Conservation (phyloP, 2,888 invertebrate species). For the Pammene aurita region DNA sequence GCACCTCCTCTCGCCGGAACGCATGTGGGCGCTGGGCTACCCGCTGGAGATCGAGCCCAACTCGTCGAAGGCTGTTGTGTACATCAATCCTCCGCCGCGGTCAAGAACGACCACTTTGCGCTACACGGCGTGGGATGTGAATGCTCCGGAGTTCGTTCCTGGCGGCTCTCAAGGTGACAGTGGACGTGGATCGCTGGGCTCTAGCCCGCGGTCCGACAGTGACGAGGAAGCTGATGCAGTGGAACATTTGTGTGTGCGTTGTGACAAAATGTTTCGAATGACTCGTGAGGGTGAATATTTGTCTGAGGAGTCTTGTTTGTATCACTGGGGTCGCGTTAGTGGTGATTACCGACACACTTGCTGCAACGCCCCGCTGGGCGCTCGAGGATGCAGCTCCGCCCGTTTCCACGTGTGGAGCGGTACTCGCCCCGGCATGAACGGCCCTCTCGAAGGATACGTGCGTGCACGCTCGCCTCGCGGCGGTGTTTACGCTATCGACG, state of each 20-base stretch:
- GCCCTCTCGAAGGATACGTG: conserved; percentile 87
- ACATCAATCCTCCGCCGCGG: conserved; percentile 82
- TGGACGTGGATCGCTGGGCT: conserved; percentile 81
- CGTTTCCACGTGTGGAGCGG: conserved; percentile 91
- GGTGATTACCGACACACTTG: conserved; percentile 84
- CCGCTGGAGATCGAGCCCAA: conserved; percentile 86
- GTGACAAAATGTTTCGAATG: conserved; percentile 88
- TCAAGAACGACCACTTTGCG: conserved; percentile 67
- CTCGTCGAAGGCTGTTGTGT: conserved; percentile 85
- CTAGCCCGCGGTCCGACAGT: conserved; percentile 82
- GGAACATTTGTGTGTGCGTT: conserved; percentile 88
- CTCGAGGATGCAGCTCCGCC: conserved; percentile 86
- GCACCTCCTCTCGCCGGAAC: conserved; percentile 85
- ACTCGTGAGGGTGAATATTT: conserved; percentile 88
- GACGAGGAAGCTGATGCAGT: conserved; percentile 82
- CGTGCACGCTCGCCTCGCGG: conserved; percentile 81
- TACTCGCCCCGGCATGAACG: conserved; percentile 87
- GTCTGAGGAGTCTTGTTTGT: conserved; percentile 89
- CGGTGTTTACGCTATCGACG: conserved; percentile 93
- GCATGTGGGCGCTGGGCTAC: conserved; percentile 87
- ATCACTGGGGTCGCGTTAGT: conserved; percentile 95
- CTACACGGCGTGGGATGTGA: conserved; percentile 83
- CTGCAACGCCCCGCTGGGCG: conserved; percentile 80
- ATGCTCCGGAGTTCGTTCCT: conserved; percentile 87
- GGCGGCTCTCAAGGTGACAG: conserved; percentile 78